Evolutionary conservation across 1,140 invertebrate genomes (phyloP), one percentile per base, ranked within the genome.

Genomic region (Caenorhabditis inopinata): DNA sequence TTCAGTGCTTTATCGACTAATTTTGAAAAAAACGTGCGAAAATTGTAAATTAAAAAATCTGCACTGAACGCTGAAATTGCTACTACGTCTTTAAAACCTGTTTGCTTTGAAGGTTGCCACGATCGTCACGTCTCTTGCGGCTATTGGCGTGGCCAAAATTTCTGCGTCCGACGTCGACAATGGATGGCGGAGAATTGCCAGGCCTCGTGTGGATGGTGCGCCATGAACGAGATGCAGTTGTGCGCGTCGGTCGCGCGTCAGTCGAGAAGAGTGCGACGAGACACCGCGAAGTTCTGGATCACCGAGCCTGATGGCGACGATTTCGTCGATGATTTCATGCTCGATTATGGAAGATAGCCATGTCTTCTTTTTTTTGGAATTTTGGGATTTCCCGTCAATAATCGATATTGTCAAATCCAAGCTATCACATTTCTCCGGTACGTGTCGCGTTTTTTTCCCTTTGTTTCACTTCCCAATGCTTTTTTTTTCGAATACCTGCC

Each of bases 111-210:
- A 81, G 83, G 82, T 11, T 83, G 83, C 27, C 76, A 76, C 74
- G 83, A 83, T 42, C 76, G 82, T 12, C 83, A 83, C 83, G 21
- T 62, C 12, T 74, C 74, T 2, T 83, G 83, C 29, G 73, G 48
- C 51, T 80, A 80, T 58, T 83, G 83, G 83, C 76, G 81, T 18
- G 47, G 53, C 7, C 81, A 83, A 38, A 68, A 78, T 27, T 80
- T 84, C 47, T 83, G 83, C 62, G 76, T 68, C 16, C 46, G 82
- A 0, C 58, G 82, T 45, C 68, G 82, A 12, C 82, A 83, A 78
- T 83, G 83, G 83, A 83, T 83, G 83, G 38, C 76, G 16, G 83
- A 83, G 42, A 83, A 83, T 25, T 83, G 83, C 29, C 83, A 83
- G 48, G 53, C 74, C 25, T 73, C 81, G n/a, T 83, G 83, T 68